Evolutionary conservation across 2,113 vertebrate species (phyloP).

Genomic region (Macaca nemestrina): DNA sequence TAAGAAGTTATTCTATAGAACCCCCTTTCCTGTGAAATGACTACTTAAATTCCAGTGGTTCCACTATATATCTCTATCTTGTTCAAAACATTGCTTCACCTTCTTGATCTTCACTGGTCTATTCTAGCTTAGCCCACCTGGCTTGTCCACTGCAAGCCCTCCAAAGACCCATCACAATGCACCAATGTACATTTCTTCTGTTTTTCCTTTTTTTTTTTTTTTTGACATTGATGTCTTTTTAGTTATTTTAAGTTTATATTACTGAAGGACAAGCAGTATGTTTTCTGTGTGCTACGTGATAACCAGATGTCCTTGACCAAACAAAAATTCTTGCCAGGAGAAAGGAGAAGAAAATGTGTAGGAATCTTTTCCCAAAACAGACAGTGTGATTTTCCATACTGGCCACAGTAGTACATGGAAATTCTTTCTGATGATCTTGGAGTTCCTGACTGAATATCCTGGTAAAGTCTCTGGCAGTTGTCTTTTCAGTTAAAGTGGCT

Average conservation of each 20-base stretch:
- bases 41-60: not conserved
- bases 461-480: conserved; percentile 56
- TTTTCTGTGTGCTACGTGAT: conserved; percentile 22
- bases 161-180: not conserved
- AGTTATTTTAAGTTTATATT: not conserved
- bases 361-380: conserved; percentile 23
- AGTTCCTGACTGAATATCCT: not conserved
- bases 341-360: conserved; percentile 45
- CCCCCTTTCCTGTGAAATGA: not conserved
- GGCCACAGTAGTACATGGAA: not conserved
- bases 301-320: conserved; percentile 44
- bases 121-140: not conserved
- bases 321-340: conserved; percentile 19
- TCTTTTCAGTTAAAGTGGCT: conserved; percentile 60
- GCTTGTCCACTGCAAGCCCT: not conserved
- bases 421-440: not conserved
- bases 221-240: conserved; percentile 1
- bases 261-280: not conserved
- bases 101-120: not conserved
- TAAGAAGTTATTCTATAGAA: not conserved
- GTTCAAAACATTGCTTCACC: not conserved
- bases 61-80: not conserved
- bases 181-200: not conserved
- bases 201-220: conserved; percentile 42
- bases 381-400: not conserved